Evolutionary conservation across 2,113 vertebrate species (phyloP), one percentile per base, ranked within the genome.

Genomic region (Deroptyus accipitrinus): DNA sequence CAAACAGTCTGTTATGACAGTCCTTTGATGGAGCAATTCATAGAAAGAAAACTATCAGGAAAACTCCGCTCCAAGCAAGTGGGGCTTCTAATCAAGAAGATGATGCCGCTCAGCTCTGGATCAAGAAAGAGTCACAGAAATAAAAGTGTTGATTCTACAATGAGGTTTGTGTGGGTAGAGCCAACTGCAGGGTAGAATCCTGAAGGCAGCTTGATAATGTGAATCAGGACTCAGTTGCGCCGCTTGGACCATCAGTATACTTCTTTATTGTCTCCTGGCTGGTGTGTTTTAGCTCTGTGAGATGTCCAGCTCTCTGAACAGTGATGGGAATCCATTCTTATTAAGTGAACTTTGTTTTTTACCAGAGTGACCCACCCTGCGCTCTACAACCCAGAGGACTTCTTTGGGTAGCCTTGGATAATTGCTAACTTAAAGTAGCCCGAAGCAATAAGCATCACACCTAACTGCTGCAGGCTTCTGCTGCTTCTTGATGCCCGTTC

Each of bases 1-100:
- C 97, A 97, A 97, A 97, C 97, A 97, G 95, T 95, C 96, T 97
- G 97, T 97, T 97, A 96, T 97, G 97, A 97, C 97, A 97, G 92
- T 80, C 88, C 92, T 81, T 95, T 97, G 97, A 97, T 94, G 93
- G 96, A 97, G 92, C 94, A 92, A 95, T 96, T 97, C 95, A 95
- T 94, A 96, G 95, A 97, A 96, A 97, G 95, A 96, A 95, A 96
- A 96, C 90, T 94, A 96, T 96, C 89, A 86, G 95, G 93, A 96
- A 96, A 91, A 94, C 96, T 96, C 95, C 80, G 3, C 90, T 92
- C 90, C 57, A 3, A 95, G 93, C 84, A 88, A 96, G 67, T 91
- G 91, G 78, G 55, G 76, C 96, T 97, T 91, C 91, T 94, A 66
- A 79, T 92, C 88, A 66, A 79, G 94, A 90, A 46, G 86, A 78